Evolutionary conservation across 1,140 invertebrate species (phyloP), one percentile per base, ranked within the genome.

Genomic region (Argopecten irradians): DNA sequence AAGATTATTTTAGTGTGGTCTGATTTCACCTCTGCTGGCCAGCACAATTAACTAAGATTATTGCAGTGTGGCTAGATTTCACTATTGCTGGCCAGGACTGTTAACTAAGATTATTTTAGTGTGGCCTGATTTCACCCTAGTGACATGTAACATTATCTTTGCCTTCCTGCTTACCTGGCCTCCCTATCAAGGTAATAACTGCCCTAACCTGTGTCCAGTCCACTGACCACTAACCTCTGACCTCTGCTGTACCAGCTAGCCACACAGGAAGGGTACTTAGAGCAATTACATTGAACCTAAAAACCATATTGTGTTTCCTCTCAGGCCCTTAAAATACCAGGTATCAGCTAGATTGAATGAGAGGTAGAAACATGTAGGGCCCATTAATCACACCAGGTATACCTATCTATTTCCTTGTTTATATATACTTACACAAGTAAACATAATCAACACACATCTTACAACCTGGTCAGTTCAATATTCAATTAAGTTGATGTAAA

Each of bases 231-330:
- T 71, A n/a, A 71, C 55, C 43, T 19, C 14, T 46, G 5, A 46
- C 43, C 55, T 71, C 55, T 11, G 1, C 0, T 7, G 28, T 71
- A 71, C n/a, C n/a, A 46, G 55, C 55, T 3, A 28, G 22, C 22
- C 55, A 71, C 1, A 71, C n/a, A 71, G 55, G 55, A 22, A 28
- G 55, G 55, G 55, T 71, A 71, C 55, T 71, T 71, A 71, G 55
- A 5, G n/a, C 22, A 71, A 71, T 71, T 28, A 71, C 28, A 28
- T 28, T 71, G 55, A 71, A 71, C 55, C n/a, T 71, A 71, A 71
- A 71, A 16, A 71, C 55, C 55, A 71, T 71, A 71, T 71, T 71
- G n/a, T 28, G 55, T 71, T 71, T 71, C 55, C 55, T 71, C n/a
- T 28, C n/a, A 71, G 5, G 28, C n/a, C n/a, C n/a, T 71, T 71